Percentiles rank a stretch among this genome's conserved stretches.
Evolutionary conservation across 2,888 invertebrate species (phyloP).

Genomic region (Scelioninae gen. 1): DNA sequence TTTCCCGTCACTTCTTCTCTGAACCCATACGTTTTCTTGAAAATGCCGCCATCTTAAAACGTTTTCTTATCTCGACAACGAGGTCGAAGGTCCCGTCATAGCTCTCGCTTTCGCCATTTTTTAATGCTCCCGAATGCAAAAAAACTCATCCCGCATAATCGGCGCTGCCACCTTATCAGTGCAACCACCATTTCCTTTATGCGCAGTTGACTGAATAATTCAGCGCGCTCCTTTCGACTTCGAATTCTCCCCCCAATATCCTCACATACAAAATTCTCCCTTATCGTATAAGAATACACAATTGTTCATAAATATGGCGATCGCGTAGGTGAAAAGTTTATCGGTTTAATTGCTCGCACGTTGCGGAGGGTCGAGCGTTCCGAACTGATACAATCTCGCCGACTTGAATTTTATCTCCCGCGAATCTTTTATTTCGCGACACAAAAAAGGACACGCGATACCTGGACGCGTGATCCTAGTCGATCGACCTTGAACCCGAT

Average conservation of each 20-base stretch:
- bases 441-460: slow-evolving; percentile 61
- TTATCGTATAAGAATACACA: slow-evolving; percentile 34
- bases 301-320: slow-evolving; percentile 69
- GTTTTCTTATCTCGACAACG: slow-evolving; percentile 57
- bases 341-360: slow-evolving; percentile 68
- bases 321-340: slow-evolving; percentile 70
- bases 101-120: slow-evolving; percentile 65
- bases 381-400: slow-evolving; percentile 56
- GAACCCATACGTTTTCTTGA: slow-evolving; percentile 19
- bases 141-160: slow-evolving; percentile 57
- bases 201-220: slow-evolving; percentile 38
- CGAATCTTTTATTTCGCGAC: slow-evolving; percentile 62
- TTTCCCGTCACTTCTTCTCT: slow-evolving; percentile 9
- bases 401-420: slow-evolving; percentile 58
- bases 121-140: slow-evolving; percentile 44
- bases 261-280: slow-evolving; percentile 50
- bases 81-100: slow-evolving; percentile 64
- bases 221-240: slow-evolving; percentile 22
- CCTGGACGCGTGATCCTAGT: slow-evolving; percentile 42
- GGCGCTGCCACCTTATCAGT: slow-evolving; percentile 41
- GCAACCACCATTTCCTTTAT: slow-evolving; percentile 52
- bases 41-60: slow-evolving; percentile 40
- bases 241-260: slow-evolving; percentile 15
- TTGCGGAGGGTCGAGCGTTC: slow-evolving; percentile 62
- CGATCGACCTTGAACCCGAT: slow-evolving; percentile 62